A percentile compares a stretch with the other conserved stretches of the same genome.
Conservation (phyloP, 1,140 invertebrate species). For the Hyphantria cunea region DNA sequence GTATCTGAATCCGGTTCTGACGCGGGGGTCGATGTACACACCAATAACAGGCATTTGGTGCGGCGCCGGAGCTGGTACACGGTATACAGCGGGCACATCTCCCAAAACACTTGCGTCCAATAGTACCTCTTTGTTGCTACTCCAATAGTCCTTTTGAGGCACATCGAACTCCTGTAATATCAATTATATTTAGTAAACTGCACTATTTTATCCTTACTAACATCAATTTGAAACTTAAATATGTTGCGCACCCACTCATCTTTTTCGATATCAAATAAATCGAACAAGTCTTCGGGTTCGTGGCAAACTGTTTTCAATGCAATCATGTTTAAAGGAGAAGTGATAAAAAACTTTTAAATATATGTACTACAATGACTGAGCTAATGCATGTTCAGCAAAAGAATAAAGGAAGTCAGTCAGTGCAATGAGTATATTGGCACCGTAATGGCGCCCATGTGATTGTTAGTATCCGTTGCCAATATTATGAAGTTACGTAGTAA, state of each 20-base stretch:
- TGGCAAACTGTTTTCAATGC: conserved; percentile 9
- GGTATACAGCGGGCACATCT: conserved; percentile 85
- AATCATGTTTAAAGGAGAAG: conserved; percentile 22
- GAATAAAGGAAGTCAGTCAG: conserved; percentile 50
- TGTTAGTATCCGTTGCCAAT: conserved; percentile 32
- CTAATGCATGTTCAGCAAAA: conserved; percentile 33
- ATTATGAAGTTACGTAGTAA: conserved; percentile 12
- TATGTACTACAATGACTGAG: conserved; percentile 46
- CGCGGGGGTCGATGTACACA: conserved; percentile 87
- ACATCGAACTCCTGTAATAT: conserved; percentile 61
- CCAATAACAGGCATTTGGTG: conserved; percentile 89
- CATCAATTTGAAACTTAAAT: neutral
- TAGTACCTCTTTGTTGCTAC: conserved; percentile 59
- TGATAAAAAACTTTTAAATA: too few relatives aligned
- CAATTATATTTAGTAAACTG: neutral
- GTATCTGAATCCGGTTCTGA: conserved; percentile 89
- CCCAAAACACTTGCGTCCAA: conserved; percentile 83
- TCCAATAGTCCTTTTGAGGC: conserved; percentile 54
- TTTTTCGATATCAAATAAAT: conserved; percentile 8
- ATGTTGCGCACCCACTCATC: conserved; percentile 5
- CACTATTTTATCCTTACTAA: conserved; percentile 5
- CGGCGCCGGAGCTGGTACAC: conserved; percentile 82
- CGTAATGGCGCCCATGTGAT: conserved; percentile 20
- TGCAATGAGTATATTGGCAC: conserved; percentile 36
- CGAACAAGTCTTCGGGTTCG: conserved; percentile 6